Evolutionary conservation across 2,888 invertebrate genomes (phyloP).

Genomic region (Prostheceraeus crozeri): DNA sequence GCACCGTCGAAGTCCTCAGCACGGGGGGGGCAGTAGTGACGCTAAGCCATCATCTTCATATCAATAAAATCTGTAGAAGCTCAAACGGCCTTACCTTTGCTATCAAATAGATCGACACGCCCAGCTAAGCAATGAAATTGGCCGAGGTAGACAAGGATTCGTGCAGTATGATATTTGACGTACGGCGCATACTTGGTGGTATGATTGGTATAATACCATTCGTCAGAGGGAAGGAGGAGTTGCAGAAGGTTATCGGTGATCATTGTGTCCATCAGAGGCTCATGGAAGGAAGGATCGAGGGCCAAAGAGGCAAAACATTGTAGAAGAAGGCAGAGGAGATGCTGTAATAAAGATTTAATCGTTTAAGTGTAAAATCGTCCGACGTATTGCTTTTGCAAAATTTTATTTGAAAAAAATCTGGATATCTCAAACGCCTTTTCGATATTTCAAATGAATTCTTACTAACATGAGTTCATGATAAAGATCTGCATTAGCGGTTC

Average conservation of each 20-base stretch:
- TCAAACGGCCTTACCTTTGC: conserved; percentile 57
- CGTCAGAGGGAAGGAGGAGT: conserved; percentile 64
- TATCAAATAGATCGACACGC: conserved; percentile 62
- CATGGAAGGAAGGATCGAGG: conserved; percentile 61
- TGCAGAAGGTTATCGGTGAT: conserved; percentile 63
- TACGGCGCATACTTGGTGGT: conserved; percentile 63
- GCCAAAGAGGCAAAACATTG: conserved; percentile 63
- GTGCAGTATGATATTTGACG: conserved; percentile 64
- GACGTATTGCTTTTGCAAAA: background rate
- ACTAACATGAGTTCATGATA: no score
- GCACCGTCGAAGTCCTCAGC: no score
- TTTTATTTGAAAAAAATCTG: background rate
- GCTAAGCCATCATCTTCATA: no score
- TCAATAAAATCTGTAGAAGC: background rate
- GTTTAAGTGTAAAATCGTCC: no score
- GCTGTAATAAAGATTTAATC: conserved; percentile 56
- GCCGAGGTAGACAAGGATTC: conserved; percentile 64
- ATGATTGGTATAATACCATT: conserved; percentile 66
- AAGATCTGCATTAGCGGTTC: no score
- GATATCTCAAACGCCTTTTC: no score
- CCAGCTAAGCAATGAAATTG: conserved; percentile 63
- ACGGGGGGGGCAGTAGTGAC: no score
- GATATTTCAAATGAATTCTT: no score
- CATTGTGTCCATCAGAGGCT: conserved; percentile 61
- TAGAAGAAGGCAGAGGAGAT: conserved; percentile 63